Evolutionary conservation across 2,888 invertebrate genomes (phyloP).

Genomic region (Cordylochernes scorpioides): DNA sequence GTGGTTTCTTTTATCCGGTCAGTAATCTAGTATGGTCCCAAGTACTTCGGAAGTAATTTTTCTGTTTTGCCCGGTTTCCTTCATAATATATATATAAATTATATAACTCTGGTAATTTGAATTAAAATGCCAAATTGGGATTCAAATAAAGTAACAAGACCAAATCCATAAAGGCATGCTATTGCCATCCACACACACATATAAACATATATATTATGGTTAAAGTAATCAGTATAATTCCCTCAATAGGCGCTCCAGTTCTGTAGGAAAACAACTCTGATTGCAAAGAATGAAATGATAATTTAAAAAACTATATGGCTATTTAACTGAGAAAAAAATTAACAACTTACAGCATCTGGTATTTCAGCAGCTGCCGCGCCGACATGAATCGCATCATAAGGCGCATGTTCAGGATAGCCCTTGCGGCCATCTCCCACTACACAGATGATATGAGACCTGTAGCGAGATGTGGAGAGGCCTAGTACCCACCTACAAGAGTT

Average conservation of each 20-base stretch:
- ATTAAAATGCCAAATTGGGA: too few relatives aligned
- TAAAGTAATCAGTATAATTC: background rate
- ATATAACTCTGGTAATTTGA: too few relatives aligned
- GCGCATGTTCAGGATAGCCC: slow-evolving; percentile 42
- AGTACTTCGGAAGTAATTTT: too few relatives aligned
- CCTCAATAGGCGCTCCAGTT: too few relatives aligned
- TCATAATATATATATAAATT: too few relatives aligned
- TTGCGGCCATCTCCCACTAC: slow-evolving; percentile 63
- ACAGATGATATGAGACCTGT: slow-evolving; percentile 49
- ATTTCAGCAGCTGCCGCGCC: slow-evolving; percentile 58
- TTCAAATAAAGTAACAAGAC: too few relatives aligned
- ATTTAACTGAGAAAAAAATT: slow-evolving; percentile 2
- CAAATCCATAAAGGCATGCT: slow-evolving; percentile 2
- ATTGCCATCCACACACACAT: background rate
- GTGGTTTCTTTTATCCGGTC: too few relatives aligned
- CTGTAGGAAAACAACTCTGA: too few relatives aligned
- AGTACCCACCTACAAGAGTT: slow-evolving; percentile 35
- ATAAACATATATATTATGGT: background rate
- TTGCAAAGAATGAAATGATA: too few relatives aligned
- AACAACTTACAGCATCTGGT: slow-evolving; percentile 37
- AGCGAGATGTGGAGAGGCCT: slow-evolving; percentile 24
- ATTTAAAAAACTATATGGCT: background rate
- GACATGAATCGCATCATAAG: slow-evolving; percentile 76
- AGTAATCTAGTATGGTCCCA: too few relatives aligned
- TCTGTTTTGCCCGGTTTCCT: too few relatives aligned